These are phyloP conservation scores for Euthynnus affinis DNA, from an alignment of 2,797 vertebrate genomes.

Conservation along the genomic window DNA sequence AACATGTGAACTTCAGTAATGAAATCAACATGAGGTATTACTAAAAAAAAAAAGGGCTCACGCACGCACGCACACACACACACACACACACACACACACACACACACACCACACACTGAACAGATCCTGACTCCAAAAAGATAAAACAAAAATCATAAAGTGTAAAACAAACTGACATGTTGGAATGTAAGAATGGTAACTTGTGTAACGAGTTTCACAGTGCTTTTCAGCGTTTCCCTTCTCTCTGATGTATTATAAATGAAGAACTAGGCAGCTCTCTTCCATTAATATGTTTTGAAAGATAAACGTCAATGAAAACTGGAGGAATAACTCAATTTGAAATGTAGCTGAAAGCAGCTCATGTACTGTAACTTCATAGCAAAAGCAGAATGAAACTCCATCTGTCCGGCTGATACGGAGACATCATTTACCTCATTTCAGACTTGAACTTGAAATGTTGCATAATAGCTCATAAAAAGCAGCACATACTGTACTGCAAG, in stretches of 20 bases:
- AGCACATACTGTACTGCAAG: conserved; percentile 1
- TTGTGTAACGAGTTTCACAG: conserved; percentile 14
- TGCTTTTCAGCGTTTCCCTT: conserved; percentile 15
- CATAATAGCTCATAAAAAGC: conserved; percentile 15
- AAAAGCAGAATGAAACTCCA: conserved; percentile 27
- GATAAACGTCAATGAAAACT: neutral
- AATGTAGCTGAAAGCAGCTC: conserved; percentile 19
- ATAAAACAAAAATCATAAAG: conserved; percentile 8
- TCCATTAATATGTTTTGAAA: conserved; percentile 40
- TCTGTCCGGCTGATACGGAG: conserved; percentile 20
- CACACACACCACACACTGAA: neutral
- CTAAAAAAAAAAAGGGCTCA: neutral
- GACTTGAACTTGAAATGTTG: conserved; percentile 30
- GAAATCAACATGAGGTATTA: conserved; percentile 22
- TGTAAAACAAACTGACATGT: conserved; percentile 25
- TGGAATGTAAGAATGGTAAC: conserved; percentile 23
- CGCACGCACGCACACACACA: too few relatives aligned
- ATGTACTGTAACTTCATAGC: neutral
- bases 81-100: too few relatives aligned
- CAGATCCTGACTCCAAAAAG: conserved; percentile 7
- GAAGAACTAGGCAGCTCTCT: conserved; percentile 9
- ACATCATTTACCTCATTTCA: conserved; percentile 30
- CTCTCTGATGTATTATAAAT: conserved; percentile 42
- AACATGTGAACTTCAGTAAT: neutral
- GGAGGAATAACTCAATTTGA: neutral